A percentile compares a stretch with the other conserved stretches of the same genome.
phyloP scores from a whole-genome alignment of 2,797 vertebrate genomes.

The Takifugu ocellatus region DNA sequence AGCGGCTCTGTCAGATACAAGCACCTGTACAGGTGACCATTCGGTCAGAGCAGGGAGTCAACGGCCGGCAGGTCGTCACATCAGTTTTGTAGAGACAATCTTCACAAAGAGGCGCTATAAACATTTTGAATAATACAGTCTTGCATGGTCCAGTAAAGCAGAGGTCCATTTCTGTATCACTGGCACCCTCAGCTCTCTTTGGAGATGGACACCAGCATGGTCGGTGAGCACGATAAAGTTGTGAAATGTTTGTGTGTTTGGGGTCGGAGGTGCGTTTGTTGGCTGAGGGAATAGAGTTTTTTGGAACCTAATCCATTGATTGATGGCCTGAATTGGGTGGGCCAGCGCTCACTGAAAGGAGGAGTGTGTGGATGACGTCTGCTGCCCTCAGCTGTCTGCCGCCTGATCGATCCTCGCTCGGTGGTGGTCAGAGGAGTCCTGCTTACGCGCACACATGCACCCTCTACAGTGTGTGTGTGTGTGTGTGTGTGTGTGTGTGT shows the following conservation, averaged over 20 bases:
- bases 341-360: conserved; percentile 49
- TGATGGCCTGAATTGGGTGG: conserved; percentile 67
- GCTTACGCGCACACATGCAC: neutral
- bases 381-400: conserved; percentile 48
- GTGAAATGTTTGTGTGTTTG: conserved; percentile 57
- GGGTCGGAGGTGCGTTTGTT: conserved; percentile 33
- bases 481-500: neutral
- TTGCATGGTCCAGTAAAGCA: conserved; percentile 4
- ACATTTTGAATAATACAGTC: no score
- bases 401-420: conserved; percentile 49
- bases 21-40: no score
- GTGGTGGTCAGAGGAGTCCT: conserved; percentile 32
- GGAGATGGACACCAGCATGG: conserved; percentile 12
- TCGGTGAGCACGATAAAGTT: conserved; percentile 30
- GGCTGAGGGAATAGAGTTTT: conserved; percentile 53
- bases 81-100: no score
- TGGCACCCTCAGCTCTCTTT: conserved; percentile 25
- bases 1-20: no score
- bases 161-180: conserved; percentile 7
- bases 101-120: no score
- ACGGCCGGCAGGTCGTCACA: no score
- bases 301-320: conserved; percentile 67
- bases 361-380: conserved; percentile 52
- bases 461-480: neutral
- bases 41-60: no score